phyloP scores from a whole-genome alignment of 2,113 vertebrate genomes.

The Nycticebus coucang region DNA sequence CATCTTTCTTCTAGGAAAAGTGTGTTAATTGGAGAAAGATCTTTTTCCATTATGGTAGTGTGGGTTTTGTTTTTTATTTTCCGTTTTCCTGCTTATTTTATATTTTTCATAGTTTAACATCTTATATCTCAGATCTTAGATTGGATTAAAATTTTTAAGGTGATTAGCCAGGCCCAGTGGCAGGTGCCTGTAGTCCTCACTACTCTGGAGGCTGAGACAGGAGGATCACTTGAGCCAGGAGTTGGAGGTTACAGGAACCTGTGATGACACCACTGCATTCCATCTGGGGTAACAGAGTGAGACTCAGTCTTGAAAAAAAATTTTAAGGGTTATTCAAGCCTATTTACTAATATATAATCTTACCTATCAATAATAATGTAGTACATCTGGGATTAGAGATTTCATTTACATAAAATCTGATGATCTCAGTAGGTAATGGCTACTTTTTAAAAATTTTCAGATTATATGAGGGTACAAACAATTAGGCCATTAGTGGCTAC shows the following conservation, averaged over 20 bases:
- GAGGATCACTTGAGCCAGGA: too few relatives aligned
- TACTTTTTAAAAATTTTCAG: background rate
- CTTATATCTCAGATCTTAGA: slow-evolving; percentile 4
- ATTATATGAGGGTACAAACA: too few relatives aligned
- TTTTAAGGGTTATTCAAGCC: background rate
- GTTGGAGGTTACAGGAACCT: too few relatives aligned
- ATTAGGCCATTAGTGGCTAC: background rate
- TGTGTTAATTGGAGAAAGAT: background rate
- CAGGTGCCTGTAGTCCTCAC: too few relatives aligned
- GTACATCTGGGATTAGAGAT: background rate
- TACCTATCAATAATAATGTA: background rate
- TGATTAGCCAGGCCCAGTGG: too few relatives aligned
- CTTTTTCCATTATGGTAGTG: background rate
- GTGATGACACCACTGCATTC: too few relatives aligned
- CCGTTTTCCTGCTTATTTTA: background rate
- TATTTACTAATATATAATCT: background rate
- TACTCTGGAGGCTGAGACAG: too few relatives aligned
- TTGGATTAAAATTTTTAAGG: background rate
- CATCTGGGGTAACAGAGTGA: too few relatives aligned
- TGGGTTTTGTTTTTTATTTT: slow-evolving; percentile 15
- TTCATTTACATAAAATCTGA: slow-evolving; percentile 14
- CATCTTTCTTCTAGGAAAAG: slow-evolving; percentile 13
- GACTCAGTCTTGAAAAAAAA: too few relatives aligned
- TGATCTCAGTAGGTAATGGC: background rate
- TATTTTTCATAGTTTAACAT: background rate